Percentiles rank a stretch among this genome's conserved stretches.
These are phyloP conservation scores for Rutpela maculata DNA, from an alignment of 2,888 invertebrate species.

Conservation along the genomic window DNA sequence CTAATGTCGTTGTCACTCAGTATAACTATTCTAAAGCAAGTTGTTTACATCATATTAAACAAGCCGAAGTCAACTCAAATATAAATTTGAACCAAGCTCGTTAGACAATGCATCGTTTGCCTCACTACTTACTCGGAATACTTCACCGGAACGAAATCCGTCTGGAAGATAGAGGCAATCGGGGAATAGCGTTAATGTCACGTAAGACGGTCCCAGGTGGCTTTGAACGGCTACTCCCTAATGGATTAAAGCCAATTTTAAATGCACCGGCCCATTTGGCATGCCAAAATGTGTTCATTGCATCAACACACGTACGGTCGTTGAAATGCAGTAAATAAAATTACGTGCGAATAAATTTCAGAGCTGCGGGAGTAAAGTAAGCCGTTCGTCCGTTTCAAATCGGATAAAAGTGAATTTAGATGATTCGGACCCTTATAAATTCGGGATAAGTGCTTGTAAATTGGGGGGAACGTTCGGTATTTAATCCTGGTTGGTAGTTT, in stretches of 20 bases:
- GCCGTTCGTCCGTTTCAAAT: slow-evolving; percentile 9
- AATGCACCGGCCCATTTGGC: slow-evolving; percentile 5
- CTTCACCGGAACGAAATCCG: not conserved
- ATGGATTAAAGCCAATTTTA: slow-evolving; percentile 14
- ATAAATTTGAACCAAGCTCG: not conserved
- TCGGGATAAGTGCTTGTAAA: slow-evolving; percentile 1
- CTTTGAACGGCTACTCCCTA: not conserved
- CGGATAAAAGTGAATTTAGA: slow-evolving; percentile 16
- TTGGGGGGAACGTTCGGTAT: not conserved
- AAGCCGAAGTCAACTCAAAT: not conserved
- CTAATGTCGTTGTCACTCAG: no score
- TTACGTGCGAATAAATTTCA: slow-evolving; percentile 19
- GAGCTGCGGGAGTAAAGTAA: not conserved
- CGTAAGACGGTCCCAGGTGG: not conserved
- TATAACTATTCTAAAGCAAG: no score
- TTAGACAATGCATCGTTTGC: not conserved
- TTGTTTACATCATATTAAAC: not conserved
- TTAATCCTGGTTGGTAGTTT: not conserved
- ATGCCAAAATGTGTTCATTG: slow-evolving; percentile 17
- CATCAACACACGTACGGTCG: slow-evolving; percentile 14
- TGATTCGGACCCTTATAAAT: slow-evolving; percentile 17
- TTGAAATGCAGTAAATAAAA: slow-evolving; percentile 22
- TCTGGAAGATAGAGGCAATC: not conserved
- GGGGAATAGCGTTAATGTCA: not conserved
- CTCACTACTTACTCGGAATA: not conserved